phyloP scores from a whole-genome alignment of 2,888 invertebrate species.

The Clitarchus hookeri region DNA sequence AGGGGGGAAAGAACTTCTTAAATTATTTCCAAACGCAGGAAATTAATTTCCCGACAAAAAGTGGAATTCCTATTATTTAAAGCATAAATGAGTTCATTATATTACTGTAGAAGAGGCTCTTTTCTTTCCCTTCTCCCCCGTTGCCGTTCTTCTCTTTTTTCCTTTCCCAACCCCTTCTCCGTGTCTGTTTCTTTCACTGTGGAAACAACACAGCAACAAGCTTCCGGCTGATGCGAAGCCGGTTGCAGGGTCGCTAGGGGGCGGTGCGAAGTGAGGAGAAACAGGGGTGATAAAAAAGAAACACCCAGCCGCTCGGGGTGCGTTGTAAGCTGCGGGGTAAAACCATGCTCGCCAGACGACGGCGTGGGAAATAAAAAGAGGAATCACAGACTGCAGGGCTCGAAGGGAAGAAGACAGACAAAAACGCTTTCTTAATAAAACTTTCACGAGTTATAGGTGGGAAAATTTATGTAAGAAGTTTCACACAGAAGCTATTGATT shows the following conservation, averaged over 20 bases:
- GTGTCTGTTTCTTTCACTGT: not conserved
- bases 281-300: not conserved
- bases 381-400: too few relatives aligned
- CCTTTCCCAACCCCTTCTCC: slow-evolving; percentile 3
- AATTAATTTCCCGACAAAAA: slow-evolving; percentile 35
- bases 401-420: too few relatives aligned
- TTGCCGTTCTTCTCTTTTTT: not conserved
- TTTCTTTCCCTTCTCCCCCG: slow-evolving; percentile 38
- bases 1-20: slow-evolving; percentile 33
- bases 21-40: slow-evolving; percentile 37
- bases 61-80: slow-evolving; percentile 23
- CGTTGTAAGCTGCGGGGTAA: too few relatives aligned
- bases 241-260: not conserved
- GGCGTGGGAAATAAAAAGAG: too few relatives aligned
- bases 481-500: too few relatives aligned
- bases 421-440: too few relatives aligned
- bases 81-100: slow-evolving; percentile 17
- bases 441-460: too few relatives aligned
- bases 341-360: too few relatives aligned
- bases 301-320: not conserved
- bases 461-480: too few relatives aligned
- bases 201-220: slow-evolving; percentile 3
- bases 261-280: not conserved
- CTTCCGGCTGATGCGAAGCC: not conserved
- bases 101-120: slow-evolving; percentile 27